Base-by-base conservation (phyloP, 2,113 vertebrate genomes). In the Gasterosteus nipponicus region DNA sequence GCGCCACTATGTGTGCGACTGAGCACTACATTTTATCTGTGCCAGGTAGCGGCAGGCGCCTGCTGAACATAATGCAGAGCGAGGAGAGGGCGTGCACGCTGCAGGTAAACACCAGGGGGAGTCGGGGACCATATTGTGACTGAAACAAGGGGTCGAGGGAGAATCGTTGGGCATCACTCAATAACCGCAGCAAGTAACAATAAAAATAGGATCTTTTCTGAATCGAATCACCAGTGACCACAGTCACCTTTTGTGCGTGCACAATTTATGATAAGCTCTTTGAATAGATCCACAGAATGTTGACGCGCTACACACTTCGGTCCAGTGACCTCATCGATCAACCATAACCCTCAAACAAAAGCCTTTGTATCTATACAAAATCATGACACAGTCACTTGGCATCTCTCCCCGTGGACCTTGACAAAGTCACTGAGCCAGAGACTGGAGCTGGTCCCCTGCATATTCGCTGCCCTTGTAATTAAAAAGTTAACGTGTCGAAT, bases 31-130 rank as follows among this genome's bases (percentile, higher is more conserved):
- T 41, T 77, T 70, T 19, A 57, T 31, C 47, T 75, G 10, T 71
- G 67, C 72, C 39, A 63, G 64, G 49, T 41, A 42, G 29, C 15
- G 57, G 41, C 39, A 26, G 22, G 22, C 22, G 22, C 22, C 22
- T 26, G 22, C 22, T 63, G 16, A 80, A 56, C 8, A 44, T 3
- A 10, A 35, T 29, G 16, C 4, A 2, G 2, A 42, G 47, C 12
- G 10, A 51, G 42, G 31, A 0, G n/a, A 16, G 44, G 9, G 22
- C 10, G 11, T 54, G 51, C 51, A 26, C n/a, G 22, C 51, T 54
- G n/a, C 51, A 12, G n/a, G 26, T 54, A 7, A 8, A 6, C 90
- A 89, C 81, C 74, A 87, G 88, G 51, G 69, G 85, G 81, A 64
- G 79, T 19, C 7, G 18, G 53, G 39, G 31, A 33, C 33, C 47